Percentiles rank a stretch among this genome's conserved stretches.
phyloP scores from a whole-genome alignment of 1,140 invertebrate species.

The Mactra quadrangularis region DNA sequence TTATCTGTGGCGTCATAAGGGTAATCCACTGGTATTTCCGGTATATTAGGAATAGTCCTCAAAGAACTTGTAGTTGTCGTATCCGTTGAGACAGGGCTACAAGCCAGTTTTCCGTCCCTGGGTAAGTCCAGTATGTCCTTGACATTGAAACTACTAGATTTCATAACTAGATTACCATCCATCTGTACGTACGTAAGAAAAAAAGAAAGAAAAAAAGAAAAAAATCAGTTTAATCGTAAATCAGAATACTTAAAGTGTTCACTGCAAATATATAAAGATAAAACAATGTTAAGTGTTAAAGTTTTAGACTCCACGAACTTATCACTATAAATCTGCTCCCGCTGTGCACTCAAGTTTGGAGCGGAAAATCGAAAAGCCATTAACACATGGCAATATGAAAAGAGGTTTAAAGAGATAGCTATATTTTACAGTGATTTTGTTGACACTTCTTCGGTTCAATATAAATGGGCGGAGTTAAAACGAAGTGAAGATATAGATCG shows the following conservation, averaged over 20 bases:
- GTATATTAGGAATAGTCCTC: constrained; percentile 64
- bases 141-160: constrained; percentile 78
- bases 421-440: constrained; percentile 57
- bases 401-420: constrained; percentile 55
- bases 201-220: background rate
- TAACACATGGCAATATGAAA: constrained; percentile 58
- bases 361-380: constrained; percentile 57
- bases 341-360: constrained; percentile 43
- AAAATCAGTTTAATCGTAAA: constrained; percentile 12
- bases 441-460: constrained; percentile 56
- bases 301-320: constrained; percentile 37
- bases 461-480: constrained; percentile 8
- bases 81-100: constrained; percentile 63
- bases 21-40: constrained; percentile 64
- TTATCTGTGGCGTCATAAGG: constrained; percentile 77
- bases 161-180: constrained; percentile 77
- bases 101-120: constrained; percentile 71
- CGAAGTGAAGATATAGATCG: background rate
- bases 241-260: constrained; percentile 5
- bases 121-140: constrained; percentile 81
- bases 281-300: constrained; percentile 51
- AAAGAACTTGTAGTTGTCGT: constrained; percentile 60
- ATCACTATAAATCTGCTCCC: constrained; percentile 53
- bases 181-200: constrained; percentile 63
- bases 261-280: constrained; percentile 10